Conservation (phyloP, 2,888 invertebrate genomes). For the Dynastes maya region DNA sequence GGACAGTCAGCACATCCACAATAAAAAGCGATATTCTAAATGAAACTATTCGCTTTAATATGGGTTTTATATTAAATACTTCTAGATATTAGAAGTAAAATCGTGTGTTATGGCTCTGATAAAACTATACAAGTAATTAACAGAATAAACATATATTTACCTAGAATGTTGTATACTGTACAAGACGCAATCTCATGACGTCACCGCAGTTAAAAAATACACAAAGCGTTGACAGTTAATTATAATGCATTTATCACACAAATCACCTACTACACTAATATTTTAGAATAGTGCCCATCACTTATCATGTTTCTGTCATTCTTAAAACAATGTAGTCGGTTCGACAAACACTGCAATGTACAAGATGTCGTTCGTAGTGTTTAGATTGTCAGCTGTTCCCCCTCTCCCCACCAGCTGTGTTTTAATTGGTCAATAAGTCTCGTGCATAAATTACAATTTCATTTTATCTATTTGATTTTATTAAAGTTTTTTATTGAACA, state of each 20-base stretch:
- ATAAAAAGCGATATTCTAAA: slow-evolving; percentile 56
- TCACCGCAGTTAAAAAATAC: slow-evolving; percentile 67
- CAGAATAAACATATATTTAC: slow-evolving; percentile 64
- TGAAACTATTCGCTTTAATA: slow-evolving; percentile 56
- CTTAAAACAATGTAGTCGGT: slow-evolving; percentile 62
- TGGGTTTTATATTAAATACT: slow-evolving; percentile 59
- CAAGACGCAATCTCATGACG: slow-evolving; percentile 70
- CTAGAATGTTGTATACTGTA: slow-evolving; percentile 63
- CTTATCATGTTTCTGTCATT: slow-evolving; percentile 67
- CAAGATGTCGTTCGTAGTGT: slow-evolving; percentile 67
- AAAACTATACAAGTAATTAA: slow-evolving; percentile 32
- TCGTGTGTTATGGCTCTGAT: slow-evolving; percentile 6
- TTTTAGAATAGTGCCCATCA: slow-evolving; percentile 60
- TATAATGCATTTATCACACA: slow-evolving; percentile 59
- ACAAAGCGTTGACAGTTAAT: slow-evolving; percentile 59
- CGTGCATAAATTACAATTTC: slow-evolving; percentile 47
- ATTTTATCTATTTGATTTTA: slow-evolving; percentile 29
- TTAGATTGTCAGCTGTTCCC: slow-evolving; percentile 70
- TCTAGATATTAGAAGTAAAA: slow-evolving; percentile 29
- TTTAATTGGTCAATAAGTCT: slow-evolving; percentile 60
- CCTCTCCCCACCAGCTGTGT: slow-evolving; percentile 61
- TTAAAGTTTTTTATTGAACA: slow-evolving; percentile 25
- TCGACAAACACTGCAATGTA: slow-evolving; percentile 61
- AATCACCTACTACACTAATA: slow-evolving; percentile 58
- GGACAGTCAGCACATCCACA: slow-evolving; percentile 45